A percentile compares a stretch with the other conserved stretches of the same genome.
These are phyloP conservation scores for Chelidonichthys spinosus DNA, from an alignment of 2,797 vertebrate genomes.

Conservation along the genomic window DNA sequence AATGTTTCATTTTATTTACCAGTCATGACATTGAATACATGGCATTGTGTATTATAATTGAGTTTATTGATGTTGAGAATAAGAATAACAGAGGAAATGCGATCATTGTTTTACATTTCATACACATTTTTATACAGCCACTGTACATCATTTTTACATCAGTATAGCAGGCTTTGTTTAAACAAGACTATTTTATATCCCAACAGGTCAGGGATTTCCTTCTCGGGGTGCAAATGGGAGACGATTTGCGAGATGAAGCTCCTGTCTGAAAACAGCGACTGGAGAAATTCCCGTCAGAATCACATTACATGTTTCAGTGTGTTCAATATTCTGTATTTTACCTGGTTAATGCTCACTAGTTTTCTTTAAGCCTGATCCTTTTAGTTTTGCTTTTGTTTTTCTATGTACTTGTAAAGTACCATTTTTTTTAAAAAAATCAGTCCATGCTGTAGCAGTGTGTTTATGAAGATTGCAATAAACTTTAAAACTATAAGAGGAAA, in stretches of 20 bases:
- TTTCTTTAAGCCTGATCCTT: conserved; percentile 47
- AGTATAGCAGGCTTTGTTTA: conserved; percentile 12
- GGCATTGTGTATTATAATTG: neutral
- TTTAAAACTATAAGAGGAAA: conserved; percentile 46
- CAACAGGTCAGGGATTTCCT: conserved; percentile 77
- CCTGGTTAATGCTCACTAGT: conserved; percentile 7
- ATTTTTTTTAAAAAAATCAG: conserved; percentile 69
- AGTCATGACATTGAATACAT: neutral
- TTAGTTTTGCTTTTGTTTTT: conserved; percentile 48
- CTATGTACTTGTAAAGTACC: conserved; percentile 60
- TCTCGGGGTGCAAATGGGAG: conserved; percentile 79
- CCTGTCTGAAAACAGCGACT: conserved; percentile 63
- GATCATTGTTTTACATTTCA: neutral
- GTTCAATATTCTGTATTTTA: conserved; percentile 3
- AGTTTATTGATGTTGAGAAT: conserved; percentile 17
- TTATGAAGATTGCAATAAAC: conserved; percentile 89
- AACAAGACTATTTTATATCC: conserved; percentile 16
- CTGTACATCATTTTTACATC: conserved; percentile 28
- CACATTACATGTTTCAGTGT: neutral
- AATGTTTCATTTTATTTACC: neutral
- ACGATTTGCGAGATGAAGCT: conserved; percentile 91
- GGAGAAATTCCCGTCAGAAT: conserved; percentile 46
- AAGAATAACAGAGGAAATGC: conserved; percentile 5
- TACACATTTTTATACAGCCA: conserved; percentile 25
- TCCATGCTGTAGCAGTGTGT: conserved; percentile 72